A percentile compares a stretch with the other conserved stretches of the same genome.
phyloP scores from a whole-genome alignment of 2,888 invertebrate genomes.

The Conchocele bisecta region DNA sequence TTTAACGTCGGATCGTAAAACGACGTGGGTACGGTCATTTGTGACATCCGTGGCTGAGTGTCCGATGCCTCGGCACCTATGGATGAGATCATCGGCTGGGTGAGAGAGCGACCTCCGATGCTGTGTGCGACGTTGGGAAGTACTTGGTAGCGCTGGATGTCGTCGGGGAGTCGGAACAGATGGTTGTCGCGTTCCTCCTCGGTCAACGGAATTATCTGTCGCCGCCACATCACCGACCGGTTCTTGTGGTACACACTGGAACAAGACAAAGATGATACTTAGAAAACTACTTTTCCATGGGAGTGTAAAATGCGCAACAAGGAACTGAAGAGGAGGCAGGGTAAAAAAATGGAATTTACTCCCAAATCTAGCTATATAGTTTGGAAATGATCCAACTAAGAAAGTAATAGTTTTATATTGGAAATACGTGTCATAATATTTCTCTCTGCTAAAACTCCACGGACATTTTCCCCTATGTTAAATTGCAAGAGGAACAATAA shows the following conservation, averaged over 20 bases:
- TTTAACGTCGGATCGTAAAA: slow-evolving; percentile 31
- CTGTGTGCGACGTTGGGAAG: slow-evolving; percentile 36
- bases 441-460: too few species aligned
- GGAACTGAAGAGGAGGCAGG: too few species aligned
- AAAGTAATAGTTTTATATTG: too few species aligned
- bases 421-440: too few species aligned
- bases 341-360: too few species aligned
- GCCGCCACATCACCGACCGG: slow-evolving; percentile 63
- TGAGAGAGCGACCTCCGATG: slow-evolving; percentile 42
- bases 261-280: too few species aligned
- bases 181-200: slow-evolving; percentile 75
- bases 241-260: slow-evolving; percentile 77
- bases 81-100: slow-evolving; percentile 43
- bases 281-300: too few species aligned
- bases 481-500: too few species aligned
- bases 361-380: too few species aligned
- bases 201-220: slow-evolving; percentile 66
- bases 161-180: slow-evolving; percentile 71
- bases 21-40: slow-evolving; percentile 30
- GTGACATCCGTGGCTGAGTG: slow-evolving; percentile 19
- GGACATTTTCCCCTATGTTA: too few species aligned
- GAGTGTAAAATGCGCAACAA: too few species aligned
- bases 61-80: not conserved
- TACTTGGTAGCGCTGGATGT: slow-evolving; percentile 54
- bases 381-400: too few species aligned